Evolutionary conservation across 2,113 vertebrate genomes (phyloP), one percentile per base, ranked within the genome.

Genomic region (Terrapene triunguis): DNA sequence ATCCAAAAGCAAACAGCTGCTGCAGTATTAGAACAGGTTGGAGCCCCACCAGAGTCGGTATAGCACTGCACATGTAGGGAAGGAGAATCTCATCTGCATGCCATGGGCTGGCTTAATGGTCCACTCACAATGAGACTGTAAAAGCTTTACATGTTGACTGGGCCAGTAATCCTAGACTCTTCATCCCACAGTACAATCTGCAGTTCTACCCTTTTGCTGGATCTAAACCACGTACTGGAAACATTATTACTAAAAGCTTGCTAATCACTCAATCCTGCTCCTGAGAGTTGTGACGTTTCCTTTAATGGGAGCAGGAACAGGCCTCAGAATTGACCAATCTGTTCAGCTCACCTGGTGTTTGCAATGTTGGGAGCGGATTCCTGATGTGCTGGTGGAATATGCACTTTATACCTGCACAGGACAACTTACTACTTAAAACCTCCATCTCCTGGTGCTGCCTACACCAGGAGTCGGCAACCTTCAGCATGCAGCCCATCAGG

Each of bases 1-100:
- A 92, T 96, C 95, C 96, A 97, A 89, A 86, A 65, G 80, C 93
- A 93, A 92, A 95, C 89, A 91, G 8, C 3, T 0, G 76, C 91
- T 82, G 94, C 62, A 51, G 76, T 11, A 65, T 91, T 69, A 62
- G 89, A 29, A 57, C 72, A n/a, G 87, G 80, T 59, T 17, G 1
- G 42, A 55, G 78, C 55, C 89, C 78, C 87, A 59, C 13, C 85
- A 88, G 78, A 10, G n/a, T 72, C 8, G 10, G 72, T 90, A 88
- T 62, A 76, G 51, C 3, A 1, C 19, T 38, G n/a, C 19, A 72
- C 19, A 10, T 72, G n/a, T 72, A 72, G 65, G 65, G 35, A 38
- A 38, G 65, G 65, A 72, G 65, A 72, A 72, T 38, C 17, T 72
- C 9, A 22, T n/a, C 35, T 72, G 65, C 65, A 38, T 16, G 16